Conservation (phyloP, 2,888 invertebrate species). For the Hydropsyche betteni region DNA sequence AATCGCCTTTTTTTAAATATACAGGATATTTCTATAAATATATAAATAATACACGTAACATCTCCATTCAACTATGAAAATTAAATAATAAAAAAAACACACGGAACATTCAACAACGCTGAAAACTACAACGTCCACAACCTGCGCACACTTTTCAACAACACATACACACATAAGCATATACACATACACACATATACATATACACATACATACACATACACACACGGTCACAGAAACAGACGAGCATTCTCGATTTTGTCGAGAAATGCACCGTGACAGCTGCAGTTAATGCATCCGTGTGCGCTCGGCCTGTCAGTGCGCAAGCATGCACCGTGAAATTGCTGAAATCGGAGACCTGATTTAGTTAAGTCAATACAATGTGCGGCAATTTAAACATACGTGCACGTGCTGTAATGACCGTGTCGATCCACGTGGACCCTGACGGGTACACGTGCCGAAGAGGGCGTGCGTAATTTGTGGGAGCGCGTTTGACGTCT, state of each 20-base stretch:
- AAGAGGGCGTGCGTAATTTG: not conserved
- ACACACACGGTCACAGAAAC: too few relatives aligned
- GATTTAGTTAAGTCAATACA: slow-evolving; percentile 43
- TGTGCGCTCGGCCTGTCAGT: slow-evolving; percentile 5
- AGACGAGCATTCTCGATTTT: slow-evolving; percentile 40
- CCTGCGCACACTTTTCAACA: too few relatives aligned
- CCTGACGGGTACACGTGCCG: not conserved
- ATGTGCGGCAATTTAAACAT: slow-evolving; percentile 7
- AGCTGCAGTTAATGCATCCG: slow-evolving; percentile 41
- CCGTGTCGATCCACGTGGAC: not conserved
- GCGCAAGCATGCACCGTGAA: slow-evolving; percentile 36
- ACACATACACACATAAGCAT: too few relatives aligned
- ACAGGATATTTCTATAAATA: too few relatives aligned
- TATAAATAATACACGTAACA: too few relatives aligned
- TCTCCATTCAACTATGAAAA: too few relatives aligned
- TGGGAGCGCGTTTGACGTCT: not conserved
- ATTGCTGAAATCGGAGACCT: slow-evolving; percentile 48
- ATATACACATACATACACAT: too few relatives aligned
- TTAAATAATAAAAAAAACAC: too few relatives aligned
- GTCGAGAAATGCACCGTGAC: slow-evolving; percentile 44
- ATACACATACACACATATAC: too few relatives aligned
- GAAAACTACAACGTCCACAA: too few relatives aligned
- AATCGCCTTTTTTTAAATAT: too few relatives aligned
- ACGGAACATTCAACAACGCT: too few relatives aligned
- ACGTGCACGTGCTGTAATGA: not conserved